Evolutionary conservation across 2,888 invertebrate species (phyloP).

Genomic region (Leuctra nigra): DNA sequence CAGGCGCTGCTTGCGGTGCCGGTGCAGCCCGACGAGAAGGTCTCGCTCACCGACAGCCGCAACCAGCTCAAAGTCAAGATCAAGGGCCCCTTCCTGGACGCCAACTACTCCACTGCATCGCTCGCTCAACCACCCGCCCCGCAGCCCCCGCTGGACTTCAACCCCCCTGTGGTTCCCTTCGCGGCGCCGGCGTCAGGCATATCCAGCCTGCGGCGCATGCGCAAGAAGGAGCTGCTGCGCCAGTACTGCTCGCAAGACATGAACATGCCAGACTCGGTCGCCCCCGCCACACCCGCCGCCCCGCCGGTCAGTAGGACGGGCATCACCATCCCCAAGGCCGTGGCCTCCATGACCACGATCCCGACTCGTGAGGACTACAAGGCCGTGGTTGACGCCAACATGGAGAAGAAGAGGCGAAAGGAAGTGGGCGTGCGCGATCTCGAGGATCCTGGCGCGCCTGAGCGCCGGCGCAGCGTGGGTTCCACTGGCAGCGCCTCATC

Average conservation of each 20-base stretch:
- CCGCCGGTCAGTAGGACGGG: conserved; percentile 59
- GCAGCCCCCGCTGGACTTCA: conserved; percentile 46
- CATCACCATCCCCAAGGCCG: conserved; percentile 81
- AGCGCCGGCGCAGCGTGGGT: conserved; percentile 46
- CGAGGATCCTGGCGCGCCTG: conserved; percentile 40
- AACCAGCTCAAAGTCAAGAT: conserved; percentile 83
- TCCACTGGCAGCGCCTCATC: conserved; percentile 41
- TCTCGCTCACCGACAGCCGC: conserved; percentile 69
- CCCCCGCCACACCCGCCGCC: conserved; percentile 47
- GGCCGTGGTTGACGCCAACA: conserved; percentile 54
- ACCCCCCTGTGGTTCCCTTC: conserved; percentile 35
- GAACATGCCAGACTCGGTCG: conserved; percentile 70
- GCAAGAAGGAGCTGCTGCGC: conserved; percentile 79
- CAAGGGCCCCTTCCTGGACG: conserved; percentile 78
- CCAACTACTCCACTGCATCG: conserved; percentile 55
- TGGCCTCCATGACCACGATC: conserved; percentile 81
- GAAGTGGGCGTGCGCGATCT: conserved; percentile 50
- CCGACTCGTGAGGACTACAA: conserved; percentile 81
- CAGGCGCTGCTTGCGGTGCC: conserved; percentile 56
- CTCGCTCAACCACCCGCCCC: conserved; percentile 49
- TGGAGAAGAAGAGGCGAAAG: conserved; percentile 61
- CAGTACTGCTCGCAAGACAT: conserved; percentile 83
- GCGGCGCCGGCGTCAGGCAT: conserved; percentile 51
- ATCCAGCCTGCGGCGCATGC: conserved; percentile 74
- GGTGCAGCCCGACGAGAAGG: conserved; percentile 48